Base-by-base conservation (phyloP, 2,113 vertebrate genomes). In the Sinosuthora webbiana region DNA sequence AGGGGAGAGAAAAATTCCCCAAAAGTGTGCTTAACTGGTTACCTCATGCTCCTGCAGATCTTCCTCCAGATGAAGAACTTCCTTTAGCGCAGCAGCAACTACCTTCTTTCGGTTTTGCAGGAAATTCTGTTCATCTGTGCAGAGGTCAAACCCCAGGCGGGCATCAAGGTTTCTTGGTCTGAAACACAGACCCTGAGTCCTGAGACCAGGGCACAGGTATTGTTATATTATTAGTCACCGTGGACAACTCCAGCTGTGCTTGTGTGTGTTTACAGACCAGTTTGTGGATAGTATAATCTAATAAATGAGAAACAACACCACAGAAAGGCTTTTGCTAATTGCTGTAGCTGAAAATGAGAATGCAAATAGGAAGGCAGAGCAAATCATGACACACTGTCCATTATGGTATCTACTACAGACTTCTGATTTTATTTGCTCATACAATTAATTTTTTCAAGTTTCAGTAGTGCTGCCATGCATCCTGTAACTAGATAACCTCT, bases 61-160 rank as follows among this genome's bases (percentile, higher is more conserved):
- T 87, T 97, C 94, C 63, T 95, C 97, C 79, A 99, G 97, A 27
- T 98, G 98, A 74, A 99, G 95, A 53, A 97, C 89, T 20, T 97
- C 97, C 89, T 98, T 98, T 28, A 99, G 65, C 0, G 98, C 97
- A 79, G 94, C 67, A 30, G 98, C 97, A 41, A 97, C 98, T 9
- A 98, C 77, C 52, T 75, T 95, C 78, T 79, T 98, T 85, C 99
- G 97, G 77, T 98, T 98, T 83, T 97, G 90, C 86, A 99, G 95
- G 87, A 98, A 99, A 65, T 93, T 90, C 87, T 98, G 97, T 93
- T 99, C 99, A 0, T 97, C 97, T 0, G 79, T 24, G 45, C 98
- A 98, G 35, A 99, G 94, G 87, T 97, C 98, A 28, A 98, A 98
- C 30, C 97, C 98, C 55, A 99, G 91, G 28, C 98, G 98, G 15